These are phyloP conservation scores for Drosophila insularis DNA, from an alignment of 1,140 invertebrate genomes.

Conservation along the genomic window DNA sequence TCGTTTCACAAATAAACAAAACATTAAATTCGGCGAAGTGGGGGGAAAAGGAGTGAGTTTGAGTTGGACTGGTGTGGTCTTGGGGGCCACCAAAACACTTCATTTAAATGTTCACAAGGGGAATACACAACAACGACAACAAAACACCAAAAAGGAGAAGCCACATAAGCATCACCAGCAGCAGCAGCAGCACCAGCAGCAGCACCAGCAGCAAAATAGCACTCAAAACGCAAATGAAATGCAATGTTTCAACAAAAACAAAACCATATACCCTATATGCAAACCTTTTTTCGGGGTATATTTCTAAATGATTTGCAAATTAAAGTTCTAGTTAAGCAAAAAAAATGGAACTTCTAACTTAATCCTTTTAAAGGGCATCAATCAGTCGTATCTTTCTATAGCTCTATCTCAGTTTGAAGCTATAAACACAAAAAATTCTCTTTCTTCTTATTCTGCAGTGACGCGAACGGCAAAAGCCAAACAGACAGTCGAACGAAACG, in stretches of 20 bases:
- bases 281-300: no score
- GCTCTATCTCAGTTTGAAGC: neutral
- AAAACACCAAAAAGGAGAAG: neutral
- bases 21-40: neutral
- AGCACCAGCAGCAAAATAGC: neutral
- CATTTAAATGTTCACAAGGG: constrained; percentile 19
- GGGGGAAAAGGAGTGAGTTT: neutral
- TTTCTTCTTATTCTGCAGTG: constrained; percentile 1
- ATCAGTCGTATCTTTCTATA: no score
- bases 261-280: neutral
- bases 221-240: constrained; percentile 23
- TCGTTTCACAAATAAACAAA: constrained; percentile 1
- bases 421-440: neutral
- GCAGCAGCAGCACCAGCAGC: neutral
- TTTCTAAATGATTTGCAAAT: no score
- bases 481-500: constrained; percentile 13
- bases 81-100: neutral
- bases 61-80: neutral
- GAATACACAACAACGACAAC: neutral
- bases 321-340: no score
- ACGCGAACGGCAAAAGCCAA: constrained; percentile 40
- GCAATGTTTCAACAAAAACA: constrained; percentile 13
- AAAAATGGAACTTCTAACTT: no score
- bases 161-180: no score
- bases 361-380: no score